Evolutionary conservation across 53 echinoderm and acorn worm genomes (phyloP).

Genomic region (Apostichopus leukothele): DNA sequence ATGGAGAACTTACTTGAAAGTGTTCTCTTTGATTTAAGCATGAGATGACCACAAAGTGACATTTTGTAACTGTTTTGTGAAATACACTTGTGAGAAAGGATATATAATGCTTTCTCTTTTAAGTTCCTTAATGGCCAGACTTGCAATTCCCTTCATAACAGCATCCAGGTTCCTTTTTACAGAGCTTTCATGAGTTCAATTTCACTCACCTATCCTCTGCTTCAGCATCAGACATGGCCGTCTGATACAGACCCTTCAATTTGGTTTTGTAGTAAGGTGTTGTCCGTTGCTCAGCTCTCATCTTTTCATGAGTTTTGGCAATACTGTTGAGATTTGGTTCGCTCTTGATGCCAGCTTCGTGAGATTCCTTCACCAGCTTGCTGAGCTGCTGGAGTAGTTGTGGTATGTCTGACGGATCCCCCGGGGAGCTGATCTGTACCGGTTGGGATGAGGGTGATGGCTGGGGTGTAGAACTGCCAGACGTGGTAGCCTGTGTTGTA

Average conservation of each 20-base stretch:
- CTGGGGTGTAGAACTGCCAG: constrained; percentile 33
- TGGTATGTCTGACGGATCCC: constrained; percentile 63
- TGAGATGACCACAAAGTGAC: too few species aligned
- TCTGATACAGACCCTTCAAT: constrained; percentile 77
- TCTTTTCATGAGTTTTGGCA: constrained; percentile 88
- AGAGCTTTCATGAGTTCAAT: too few species aligned
- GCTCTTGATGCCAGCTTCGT: constrained; percentile 74
- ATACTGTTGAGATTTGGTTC: constrained; percentile 79
- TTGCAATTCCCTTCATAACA: too few species aligned
- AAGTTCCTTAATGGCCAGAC: too few species aligned
- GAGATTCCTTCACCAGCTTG: constrained; percentile 71
- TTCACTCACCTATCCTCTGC: constrained; percentile 80
- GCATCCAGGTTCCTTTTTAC: too few species aligned
- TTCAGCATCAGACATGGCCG: constrained; percentile 89
- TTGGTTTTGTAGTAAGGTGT: constrained; percentile 88
- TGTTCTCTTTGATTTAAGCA: too few species aligned
- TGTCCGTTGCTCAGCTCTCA: constrained; percentile 82
- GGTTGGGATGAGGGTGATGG: constrained; percentile 22
- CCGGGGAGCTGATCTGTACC: not conserved
- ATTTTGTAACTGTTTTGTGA: too few species aligned
- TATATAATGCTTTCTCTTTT: too few species aligned
- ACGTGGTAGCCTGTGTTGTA: constrained; percentile 2
- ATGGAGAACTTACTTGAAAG: too few species aligned
- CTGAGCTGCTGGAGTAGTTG: constrained; percentile 77
- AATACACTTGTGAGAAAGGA: too few species aligned